Evolutionary conservation across 2,888 invertebrate genomes (phyloP), one percentile per base, ranked within the genome.

Genomic region (Coenonympha arcania): DNA sequence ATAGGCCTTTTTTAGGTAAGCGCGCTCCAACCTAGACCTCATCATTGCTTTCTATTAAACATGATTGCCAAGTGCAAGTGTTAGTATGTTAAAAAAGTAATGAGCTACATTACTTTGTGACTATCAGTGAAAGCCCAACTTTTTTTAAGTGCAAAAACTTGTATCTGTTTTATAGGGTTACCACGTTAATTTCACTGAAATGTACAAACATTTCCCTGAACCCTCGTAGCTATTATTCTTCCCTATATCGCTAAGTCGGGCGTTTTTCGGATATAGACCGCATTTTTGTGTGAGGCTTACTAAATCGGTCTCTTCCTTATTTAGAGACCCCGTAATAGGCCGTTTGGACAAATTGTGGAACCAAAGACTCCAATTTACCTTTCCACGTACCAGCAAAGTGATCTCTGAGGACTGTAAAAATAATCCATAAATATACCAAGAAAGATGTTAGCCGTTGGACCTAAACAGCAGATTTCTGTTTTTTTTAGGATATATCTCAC

Each of bases 321-420:
- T 43, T 28, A 31, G 19, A 33, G 31, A 20, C 43, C 19, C 31
- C 2, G 31, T 43, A 43, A 43, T 43, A 22, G 43, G 43, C 22
- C 42, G 42, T 42, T 42, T 22, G 20, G 20, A 43, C 43, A 22
- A 43, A 43, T 31, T 43, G 43, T 43, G 31, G 43, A 20, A 20
- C 43, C 31, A 33, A 33, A 42, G 31, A 31, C 43, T 43, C 11
- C 43, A 31, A 31, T 42, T 42, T 31, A 42, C 42, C 42, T 42
- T 31, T 15, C 43, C 19, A 31, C 20, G 22, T 13, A 43, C 18
- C 28, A n/a, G 31, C 42, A 22, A 31, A 31, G 31, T 43, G 41
- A 28, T n/a, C 28, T 16, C 28, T 19, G 31, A 43, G 43, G 31
- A 33, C 28, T 20, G n/a, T n/a, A n/a, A n/a, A n/a, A n/a, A n/a